phyloP scores from a whole-genome alignment of 2,797 vertebrate species.

The Typhlichthys eigenmanni region DNA sequence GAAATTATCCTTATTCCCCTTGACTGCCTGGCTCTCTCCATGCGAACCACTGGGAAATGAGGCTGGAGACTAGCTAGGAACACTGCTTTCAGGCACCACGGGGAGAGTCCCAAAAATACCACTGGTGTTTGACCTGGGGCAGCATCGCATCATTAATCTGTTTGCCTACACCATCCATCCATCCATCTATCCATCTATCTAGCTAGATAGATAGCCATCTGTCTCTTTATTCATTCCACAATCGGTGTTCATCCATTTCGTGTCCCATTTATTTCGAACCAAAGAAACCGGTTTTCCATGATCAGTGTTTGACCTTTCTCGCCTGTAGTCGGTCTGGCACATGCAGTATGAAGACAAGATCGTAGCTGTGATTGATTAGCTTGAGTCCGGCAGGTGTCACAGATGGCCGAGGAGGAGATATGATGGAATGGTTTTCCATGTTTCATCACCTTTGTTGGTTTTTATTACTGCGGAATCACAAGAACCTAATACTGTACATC shows the following conservation, averaged over 20 bases:
- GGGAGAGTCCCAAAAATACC: constrained; percentile 58
- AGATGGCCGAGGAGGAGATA: neutral
- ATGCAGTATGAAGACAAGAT: constrained; percentile 25
- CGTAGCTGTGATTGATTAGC: constrained; percentile 42
- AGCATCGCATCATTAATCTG: constrained; percentile 51
- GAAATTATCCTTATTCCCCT: constrained; percentile 48
- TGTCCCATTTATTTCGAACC: neutral
- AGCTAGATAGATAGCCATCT: too few species aligned
- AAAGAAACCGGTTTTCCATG: constrained; percentile 2
- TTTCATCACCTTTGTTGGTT: too few species aligned
- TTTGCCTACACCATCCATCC: constrained; percentile 17
- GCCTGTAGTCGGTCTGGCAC: neutral
- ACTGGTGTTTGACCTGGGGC: constrained; percentile 44
- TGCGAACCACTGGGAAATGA: constrained; percentile 30
- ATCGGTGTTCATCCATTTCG: constrained; percentile 1
- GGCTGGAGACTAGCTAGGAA: constrained; percentile 40
- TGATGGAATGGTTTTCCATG: too few species aligned
- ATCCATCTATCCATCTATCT: constrained; percentile 6
- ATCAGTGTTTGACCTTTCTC: constrained; percentile 3
- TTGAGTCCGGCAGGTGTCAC: constrained; percentile 22
- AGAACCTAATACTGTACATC: too few species aligned
- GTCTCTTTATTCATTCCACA: constrained; percentile 1
- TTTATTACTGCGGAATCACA: too few species aligned
- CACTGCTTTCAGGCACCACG: constrained; percentile 37
- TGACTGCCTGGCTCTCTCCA: constrained; percentile 28